Evolutionary conservation across 2,113 vertebrate species (phyloP).

Genomic region (Vidua macroura): DNA sequence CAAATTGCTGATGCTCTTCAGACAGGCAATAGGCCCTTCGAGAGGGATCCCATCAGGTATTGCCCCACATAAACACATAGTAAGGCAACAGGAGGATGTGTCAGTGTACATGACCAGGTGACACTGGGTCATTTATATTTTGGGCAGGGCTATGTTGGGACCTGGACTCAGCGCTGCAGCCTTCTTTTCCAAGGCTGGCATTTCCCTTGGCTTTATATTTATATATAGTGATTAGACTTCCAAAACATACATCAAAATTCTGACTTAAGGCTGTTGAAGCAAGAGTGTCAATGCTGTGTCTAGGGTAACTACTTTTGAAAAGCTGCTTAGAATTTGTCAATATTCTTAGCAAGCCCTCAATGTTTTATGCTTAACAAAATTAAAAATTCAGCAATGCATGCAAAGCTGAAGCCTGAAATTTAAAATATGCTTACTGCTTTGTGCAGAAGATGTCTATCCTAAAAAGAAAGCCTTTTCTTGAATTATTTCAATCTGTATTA

Average conservation of each 20-base stretch:
- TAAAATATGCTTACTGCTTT: not conserved
- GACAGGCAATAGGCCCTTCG: not conserved
- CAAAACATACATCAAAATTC: not conserved
- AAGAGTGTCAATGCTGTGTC: not conserved
- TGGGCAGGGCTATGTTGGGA: not conserved
- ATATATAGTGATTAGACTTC: not conserved
- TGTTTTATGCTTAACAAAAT: not conserved
- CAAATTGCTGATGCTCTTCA: not conserved
- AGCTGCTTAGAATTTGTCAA: not conserved
- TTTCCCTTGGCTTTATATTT: not conserved
- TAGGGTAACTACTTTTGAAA: not conserved
- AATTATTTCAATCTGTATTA: not conserved
- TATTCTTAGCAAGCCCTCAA: not conserved
- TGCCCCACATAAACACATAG: not conserved
- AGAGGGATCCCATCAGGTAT: not conserved
- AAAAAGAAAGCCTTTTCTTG: not conserved
- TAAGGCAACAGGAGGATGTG: not conserved
- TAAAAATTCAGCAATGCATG: not conserved
- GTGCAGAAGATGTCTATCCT: not conserved
- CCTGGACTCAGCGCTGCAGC: not conserved
- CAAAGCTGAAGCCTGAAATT: not conserved
- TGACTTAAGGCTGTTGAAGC: not conserved
- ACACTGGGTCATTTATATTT: not conserved
- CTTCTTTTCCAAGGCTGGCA: not conserved
- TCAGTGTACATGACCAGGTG: not conserved